phyloP scores from a whole-genome alignment of 2,888 invertebrate species.

The Xylocampa areola region DNA sequence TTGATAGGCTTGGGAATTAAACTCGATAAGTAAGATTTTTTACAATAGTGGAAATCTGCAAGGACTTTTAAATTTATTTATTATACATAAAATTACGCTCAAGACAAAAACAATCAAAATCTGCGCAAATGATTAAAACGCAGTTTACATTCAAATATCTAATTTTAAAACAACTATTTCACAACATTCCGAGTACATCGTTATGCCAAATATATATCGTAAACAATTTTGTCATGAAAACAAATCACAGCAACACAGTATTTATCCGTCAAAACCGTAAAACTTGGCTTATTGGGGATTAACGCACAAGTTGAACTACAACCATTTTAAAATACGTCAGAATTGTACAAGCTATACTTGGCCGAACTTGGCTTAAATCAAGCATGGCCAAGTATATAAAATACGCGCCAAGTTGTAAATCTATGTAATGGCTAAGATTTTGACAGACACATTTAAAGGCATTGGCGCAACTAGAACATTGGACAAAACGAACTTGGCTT shows the following conservation, averaged over 20 bases:
- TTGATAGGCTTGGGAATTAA: neutral
- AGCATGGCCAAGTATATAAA: constrained; percentile 21
- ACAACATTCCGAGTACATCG: constrained; percentile 64
- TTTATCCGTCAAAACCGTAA: constrained; percentile 34
- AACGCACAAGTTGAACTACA: constrained; percentile 26
- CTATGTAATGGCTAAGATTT: constrained; percentile 24
- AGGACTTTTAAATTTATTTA: too few relatives aligned
- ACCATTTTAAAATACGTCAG: constrained; percentile 17
- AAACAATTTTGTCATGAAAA: constrained; percentile 56
- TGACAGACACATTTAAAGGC: constrained; percentile 41
- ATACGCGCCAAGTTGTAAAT: constrained; percentile 13
- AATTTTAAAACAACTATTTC: constrained; percentile 61
- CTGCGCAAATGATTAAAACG: constrained; percentile 44
- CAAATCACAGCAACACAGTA: constrained; percentile 51
- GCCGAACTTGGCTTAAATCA: constrained; percentile 27
- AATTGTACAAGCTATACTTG: constrained; percentile 24
- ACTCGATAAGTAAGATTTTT: too few relatives aligned
- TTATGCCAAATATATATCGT: constrained; percentile 46
- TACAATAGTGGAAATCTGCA: too few relatives aligned
- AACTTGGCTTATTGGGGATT: constrained; percentile 21
- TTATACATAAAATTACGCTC: neutral
- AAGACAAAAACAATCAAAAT: constrained; percentile 41
- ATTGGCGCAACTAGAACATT: constrained; percentile 53
- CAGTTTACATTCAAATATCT: constrained; percentile 53
- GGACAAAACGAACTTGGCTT: constrained; percentile 24